phyloP scores from a whole-genome alignment of 2,888 invertebrate genomes.

The Asteroscopus sphinx region DNA sequence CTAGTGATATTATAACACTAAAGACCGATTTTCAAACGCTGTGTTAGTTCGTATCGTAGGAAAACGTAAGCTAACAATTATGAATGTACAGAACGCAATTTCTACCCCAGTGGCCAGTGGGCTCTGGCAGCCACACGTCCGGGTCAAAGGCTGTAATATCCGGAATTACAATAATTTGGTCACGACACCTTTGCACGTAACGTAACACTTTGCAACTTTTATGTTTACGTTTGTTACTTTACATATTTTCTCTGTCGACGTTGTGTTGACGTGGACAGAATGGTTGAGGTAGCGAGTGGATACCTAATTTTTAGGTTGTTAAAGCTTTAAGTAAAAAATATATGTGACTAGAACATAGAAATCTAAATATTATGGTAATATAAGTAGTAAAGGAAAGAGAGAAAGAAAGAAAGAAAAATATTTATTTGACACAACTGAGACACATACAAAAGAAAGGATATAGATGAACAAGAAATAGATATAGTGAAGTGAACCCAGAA shows the following conservation, averaged over 20 bases:
- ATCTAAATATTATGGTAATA: too few species aligned
- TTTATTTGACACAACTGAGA: too few species aligned
- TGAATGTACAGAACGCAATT: conserved; percentile 9
- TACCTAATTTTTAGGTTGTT: too few species aligned
- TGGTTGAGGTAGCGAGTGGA: background rate
- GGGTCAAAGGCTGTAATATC: conserved; percentile 48
- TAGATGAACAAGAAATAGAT: too few species aligned
- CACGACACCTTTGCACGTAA: conserved; percentile 44
- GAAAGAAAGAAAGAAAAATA: too few species aligned
- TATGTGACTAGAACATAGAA: too few species aligned
- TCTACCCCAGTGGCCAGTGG: conserved; percentile 7
- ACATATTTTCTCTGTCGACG: background rate
- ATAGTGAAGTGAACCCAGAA: too few species aligned
- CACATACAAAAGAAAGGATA: too few species aligned
- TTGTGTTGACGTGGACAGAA: background rate
- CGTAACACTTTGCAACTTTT: conserved; percentile 20
- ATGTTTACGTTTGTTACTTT: conserved; percentile 27
- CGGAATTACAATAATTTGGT: conserved; percentile 46
- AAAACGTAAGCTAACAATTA: conserved; percentile 7
- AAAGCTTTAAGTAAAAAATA: too few species aligned
- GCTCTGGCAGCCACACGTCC: conserved; percentile 1
- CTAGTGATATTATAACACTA: too few species aligned
- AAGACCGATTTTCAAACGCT: too few species aligned
- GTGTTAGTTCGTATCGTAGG: background rate
- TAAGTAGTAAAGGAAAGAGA: too few species aligned